Conservation (phyloP, 2,797 vertebrate species). For the Enoplosus armatus region DNA sequence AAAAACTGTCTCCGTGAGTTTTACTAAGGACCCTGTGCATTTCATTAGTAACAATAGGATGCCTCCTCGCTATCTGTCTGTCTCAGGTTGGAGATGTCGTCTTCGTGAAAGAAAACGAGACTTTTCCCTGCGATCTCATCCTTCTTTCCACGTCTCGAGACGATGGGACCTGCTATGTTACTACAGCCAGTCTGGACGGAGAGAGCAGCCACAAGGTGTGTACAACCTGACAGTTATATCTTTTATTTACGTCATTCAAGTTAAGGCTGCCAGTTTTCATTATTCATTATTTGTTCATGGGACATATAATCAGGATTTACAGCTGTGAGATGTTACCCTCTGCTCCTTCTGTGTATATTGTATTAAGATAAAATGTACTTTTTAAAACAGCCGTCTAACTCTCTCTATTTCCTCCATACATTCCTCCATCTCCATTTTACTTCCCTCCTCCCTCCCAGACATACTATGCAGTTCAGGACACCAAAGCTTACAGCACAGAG, state of each 20-base stretch:
- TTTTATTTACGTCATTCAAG: background rate
- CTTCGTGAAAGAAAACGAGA: conserved; percentile 93
- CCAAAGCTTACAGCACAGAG: conserved; percentile 92
- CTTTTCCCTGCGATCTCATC: conserved; percentile 96
- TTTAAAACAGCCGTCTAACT: too few relatives aligned
- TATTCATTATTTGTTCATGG: background rate
- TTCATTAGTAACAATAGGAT: background rate
- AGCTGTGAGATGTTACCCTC: too few relatives aligned
- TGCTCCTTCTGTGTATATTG: too few relatives aligned
- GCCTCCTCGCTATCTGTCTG: background rate
- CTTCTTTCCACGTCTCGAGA: conserved; percentile 92
- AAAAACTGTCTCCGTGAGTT: background rate
- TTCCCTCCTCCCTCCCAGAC: conserved; percentile 81
- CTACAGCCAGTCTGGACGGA: conserved; percentile 96
- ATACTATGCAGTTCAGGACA: conserved; percentile 95
- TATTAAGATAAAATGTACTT: too few relatives aligned
- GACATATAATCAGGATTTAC: too few relatives aligned
- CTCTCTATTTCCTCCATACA: background rate
- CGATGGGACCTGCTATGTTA: conserved; percentile 96
- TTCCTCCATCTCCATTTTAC: background rate
- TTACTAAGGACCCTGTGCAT: background rate
- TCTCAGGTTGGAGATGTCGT: conserved; percentile 95
- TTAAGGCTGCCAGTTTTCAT: background rate
- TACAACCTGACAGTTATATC: background rate
- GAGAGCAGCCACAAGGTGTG: conserved; percentile 97